Evolutionary conservation across 2,113 vertebrate species (phyloP).

Genomic region (Gasterosteus nipponicus): DNA sequence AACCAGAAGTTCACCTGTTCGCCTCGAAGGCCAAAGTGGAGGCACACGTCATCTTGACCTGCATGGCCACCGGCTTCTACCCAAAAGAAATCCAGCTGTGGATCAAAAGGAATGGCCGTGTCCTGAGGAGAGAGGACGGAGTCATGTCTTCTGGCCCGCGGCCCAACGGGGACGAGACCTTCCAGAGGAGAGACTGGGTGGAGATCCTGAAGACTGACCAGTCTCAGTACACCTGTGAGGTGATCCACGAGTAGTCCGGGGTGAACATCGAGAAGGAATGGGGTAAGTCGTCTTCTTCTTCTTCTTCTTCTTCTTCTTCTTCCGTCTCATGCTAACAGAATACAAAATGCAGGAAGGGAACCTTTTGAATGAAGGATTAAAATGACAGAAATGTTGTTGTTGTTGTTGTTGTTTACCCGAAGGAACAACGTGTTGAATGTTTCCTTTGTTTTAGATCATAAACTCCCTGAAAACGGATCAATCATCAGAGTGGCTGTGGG

Average conservation of each 20-base stretch:
- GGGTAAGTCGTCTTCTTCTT: conserved; percentile 37
- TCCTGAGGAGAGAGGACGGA: not conserved
- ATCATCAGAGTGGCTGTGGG: rapidly evolving
- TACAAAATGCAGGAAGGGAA: not conserved
- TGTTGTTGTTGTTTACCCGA: not conserved
- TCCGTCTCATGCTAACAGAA: not conserved
- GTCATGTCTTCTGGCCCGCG: rapidly evolving
- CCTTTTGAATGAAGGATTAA: not conserved
- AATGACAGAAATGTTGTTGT: not conserved
- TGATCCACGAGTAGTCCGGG: rapidly evolving
- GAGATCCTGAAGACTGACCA: conserved; percentile 24
- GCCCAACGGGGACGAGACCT: conserved; percentile 60
- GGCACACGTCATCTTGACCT: conserved; percentile 12
- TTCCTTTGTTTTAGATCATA: not conserved
- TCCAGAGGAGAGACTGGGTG: conserved; percentile 45
- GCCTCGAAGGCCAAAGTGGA: rapidly evolving
- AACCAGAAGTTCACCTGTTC: conserved; percentile 1
- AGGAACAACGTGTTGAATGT: not conserved
- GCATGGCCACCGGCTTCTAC: conserved; percentile 69
- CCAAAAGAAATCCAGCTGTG: conserved; percentile 18
- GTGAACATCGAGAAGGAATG: rapidly evolving
- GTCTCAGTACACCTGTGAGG: conserved; percentile 21
- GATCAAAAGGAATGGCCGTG: not conserved
- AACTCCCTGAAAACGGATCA: rapidly evolving
- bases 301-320: not conserved